Conservation (phyloP, 92 coral and sea anemone genomes). For the Porites rus region DNA sequence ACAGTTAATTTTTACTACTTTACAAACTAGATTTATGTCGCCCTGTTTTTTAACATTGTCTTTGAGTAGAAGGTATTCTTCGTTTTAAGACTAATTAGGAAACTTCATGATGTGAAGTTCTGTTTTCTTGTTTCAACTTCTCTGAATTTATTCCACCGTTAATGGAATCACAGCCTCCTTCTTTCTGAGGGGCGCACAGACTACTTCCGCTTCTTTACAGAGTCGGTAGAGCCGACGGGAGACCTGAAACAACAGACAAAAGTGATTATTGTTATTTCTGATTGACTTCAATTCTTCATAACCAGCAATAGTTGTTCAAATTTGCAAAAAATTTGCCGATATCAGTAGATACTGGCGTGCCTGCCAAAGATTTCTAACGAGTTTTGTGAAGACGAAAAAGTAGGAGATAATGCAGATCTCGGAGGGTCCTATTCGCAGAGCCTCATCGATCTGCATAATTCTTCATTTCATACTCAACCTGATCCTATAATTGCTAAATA, state of each 20-base stretch:
- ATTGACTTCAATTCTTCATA: too few species aligned
- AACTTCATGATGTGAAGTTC: conserved; percentile 4
- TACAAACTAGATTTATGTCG: conserved; percentile 1
- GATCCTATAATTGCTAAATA: too few species aligned
- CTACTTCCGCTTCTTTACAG: conserved; percentile 21
- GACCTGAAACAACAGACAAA: background rate
- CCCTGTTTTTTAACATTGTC: background rate
- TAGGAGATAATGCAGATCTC: too few species aligned
- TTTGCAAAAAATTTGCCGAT: too few species aligned
- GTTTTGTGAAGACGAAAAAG: too few species aligned
- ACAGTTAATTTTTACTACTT: background rate
- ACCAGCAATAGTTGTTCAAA: too few species aligned
- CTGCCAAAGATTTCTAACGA: too few species aligned
- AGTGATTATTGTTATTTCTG: too few species aligned
- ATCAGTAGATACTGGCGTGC: too few species aligned
- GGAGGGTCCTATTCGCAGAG: too few species aligned
- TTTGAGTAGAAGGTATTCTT: background rate
- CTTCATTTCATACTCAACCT: too few species aligned
- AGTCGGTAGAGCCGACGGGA: conserved; percentile 3
- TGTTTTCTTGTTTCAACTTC: background rate
- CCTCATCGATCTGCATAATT: too few species aligned
- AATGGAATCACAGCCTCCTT: background rate
- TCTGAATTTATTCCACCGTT: background rate
- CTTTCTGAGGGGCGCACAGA: conserved; percentile 15
- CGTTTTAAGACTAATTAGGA: background rate